Base-by-base conservation (phyloP, 2,113 vertebrate species). In the Nematolebias whitei region DNA sequence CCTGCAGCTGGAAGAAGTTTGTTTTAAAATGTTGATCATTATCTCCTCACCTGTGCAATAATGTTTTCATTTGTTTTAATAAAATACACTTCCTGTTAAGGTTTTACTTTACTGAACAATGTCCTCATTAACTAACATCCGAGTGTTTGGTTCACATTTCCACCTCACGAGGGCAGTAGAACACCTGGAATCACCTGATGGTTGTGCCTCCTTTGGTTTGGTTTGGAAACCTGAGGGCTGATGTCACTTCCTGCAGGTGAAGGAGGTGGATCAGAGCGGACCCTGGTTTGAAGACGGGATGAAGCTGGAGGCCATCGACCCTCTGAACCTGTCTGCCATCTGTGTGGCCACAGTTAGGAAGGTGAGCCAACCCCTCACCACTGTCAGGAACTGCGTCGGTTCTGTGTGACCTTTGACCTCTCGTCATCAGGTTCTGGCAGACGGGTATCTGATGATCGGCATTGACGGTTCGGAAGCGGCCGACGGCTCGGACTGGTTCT, bases 401-500 rank as follows among this genome's bases (percentile, higher is more conserved):
- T 6, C 18, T 4, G 2, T 18, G 8, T 47, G 24, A 53, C 19
- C 24, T 49, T 19, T 52, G 1, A 4, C 32, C 45, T 38, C 12
- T 14, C 23, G 24, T 52, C 51, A 0, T 13, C 74, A 98, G 96
- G 96, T 98, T 50, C 94, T 98, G 79, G 96, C 96, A 60, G 96
- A 98, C 51, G 96, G 96, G 61, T 98, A 95, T 85, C 93, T 98
- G 86, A 98, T 98, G 96, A 98, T 98, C 75, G 96, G 96, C 51
- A 98, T 98, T 26, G 96, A 98, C 66, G 96, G 96, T 70, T 98
- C 96, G 12, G 96, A 98, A 93, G 96, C 96, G 66, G 96, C 96
- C 50, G 96, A 98, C 69, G 96, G 96, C 11, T 98, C 96, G 15
- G 96, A 98, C 90, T 98, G 96, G 96, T 98, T 98, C 93, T 98